These are phyloP conservation scores for Drosophila kanekoi DNA, from an alignment of 2,888 invertebrate genomes.

Conservation along the genomic window DNA sequence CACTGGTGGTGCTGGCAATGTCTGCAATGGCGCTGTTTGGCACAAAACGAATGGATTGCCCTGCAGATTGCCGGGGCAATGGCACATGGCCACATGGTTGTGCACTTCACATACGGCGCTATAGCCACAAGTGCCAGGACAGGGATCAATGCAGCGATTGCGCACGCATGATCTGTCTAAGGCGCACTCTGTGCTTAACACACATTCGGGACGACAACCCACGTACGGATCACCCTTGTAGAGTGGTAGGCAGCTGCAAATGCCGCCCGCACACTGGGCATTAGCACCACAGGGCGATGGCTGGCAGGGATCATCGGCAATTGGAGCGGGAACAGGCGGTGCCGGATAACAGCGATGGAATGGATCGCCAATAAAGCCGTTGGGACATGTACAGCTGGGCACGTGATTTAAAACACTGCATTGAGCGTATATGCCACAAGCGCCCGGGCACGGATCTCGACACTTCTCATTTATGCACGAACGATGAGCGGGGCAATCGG, in stretches of 20 bases:
- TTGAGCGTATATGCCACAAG: conserved; percentile 90
- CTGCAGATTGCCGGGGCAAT: conserved; percentile 86
- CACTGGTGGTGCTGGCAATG: conserved; percentile 16
- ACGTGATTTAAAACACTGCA: conserved; percentile 90
- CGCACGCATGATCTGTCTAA: conserved; percentile 89
- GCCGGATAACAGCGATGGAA: conserved; percentile 87
- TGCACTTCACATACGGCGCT: conserved; percentile 91
- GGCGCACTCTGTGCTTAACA: conserved; percentile 90
- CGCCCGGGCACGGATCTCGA: conserved; percentile 90
- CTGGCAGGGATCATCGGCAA: conserved; percentile 87
- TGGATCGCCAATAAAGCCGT: conserved; percentile 89
- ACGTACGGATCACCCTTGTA: conserved; percentile 89
- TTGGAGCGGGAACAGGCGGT: conserved; percentile 31
- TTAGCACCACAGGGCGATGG: conserved; percentile 90
- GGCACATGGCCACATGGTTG: conserved; percentile 89
- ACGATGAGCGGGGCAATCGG: conserved; percentile 88
- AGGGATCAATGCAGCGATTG: conserved; percentile 91
- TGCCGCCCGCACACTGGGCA: conserved; percentile 88
- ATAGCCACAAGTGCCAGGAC: conserved; percentile 89
- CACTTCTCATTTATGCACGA: conserved; percentile 91
- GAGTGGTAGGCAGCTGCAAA: conserved; percentile 89
- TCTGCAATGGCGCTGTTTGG: conserved; percentile 54
- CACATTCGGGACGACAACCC: conserved; percentile 91
- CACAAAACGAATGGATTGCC: conserved; percentile 90
- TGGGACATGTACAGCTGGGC: conserved; percentile 89